Evolutionary conservation across 2,888 invertebrate species (phyloP).

Genomic region (Agrotis ipsilon): DNA sequence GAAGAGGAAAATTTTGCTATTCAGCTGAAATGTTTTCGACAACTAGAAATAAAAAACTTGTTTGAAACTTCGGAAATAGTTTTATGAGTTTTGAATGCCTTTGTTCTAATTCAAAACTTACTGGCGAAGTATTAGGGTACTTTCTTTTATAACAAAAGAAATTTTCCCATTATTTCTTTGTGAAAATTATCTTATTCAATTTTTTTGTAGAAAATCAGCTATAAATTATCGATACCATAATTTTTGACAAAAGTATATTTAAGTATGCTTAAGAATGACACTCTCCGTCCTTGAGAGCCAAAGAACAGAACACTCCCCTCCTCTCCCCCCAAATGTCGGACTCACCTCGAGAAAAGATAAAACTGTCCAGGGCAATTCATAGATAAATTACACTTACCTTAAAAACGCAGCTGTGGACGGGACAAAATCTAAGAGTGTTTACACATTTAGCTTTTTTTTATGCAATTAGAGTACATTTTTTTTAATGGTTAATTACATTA

Average conservation of each 20-base stretch:
- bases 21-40: slow-evolving; percentile 51
- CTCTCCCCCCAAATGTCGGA: slow-evolving; percentile 49
- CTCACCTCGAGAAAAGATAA: slow-evolving; percentile 75
- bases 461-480: not conserved
- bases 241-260: slow-evolving; percentile 18
- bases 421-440: slow-evolving; percentile 61
- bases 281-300: too few species aligned
- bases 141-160: not conserved
- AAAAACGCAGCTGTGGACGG: slow-evolving; percentile 79
- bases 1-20: slow-evolving; percentile 30
- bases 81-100: slow-evolving; percentile 42
- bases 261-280: too few species aligned
- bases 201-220: not conserved
- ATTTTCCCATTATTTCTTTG: not conserved
- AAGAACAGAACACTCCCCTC: slow-evolving; percentile 66
- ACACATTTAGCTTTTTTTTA: slow-evolving; percentile 27
- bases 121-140: not conserved
- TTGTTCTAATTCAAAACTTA: slow-evolving; percentile 34
- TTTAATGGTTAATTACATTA: too few species aligned
- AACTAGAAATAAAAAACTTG: slow-evolving; percentile 35
- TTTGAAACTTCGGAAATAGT: slow-evolving; percentile 32
- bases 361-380: slow-evolving; percentile 82
- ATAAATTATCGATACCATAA: not conserved
- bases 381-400: slow-evolving; percentile 83
- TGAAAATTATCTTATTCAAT: not conserved